These are phyloP conservation scores for Drosophila obscura DNA, from an alignment of 1,140 invertebrate genomes.

Conservation along the genomic window DNA sequence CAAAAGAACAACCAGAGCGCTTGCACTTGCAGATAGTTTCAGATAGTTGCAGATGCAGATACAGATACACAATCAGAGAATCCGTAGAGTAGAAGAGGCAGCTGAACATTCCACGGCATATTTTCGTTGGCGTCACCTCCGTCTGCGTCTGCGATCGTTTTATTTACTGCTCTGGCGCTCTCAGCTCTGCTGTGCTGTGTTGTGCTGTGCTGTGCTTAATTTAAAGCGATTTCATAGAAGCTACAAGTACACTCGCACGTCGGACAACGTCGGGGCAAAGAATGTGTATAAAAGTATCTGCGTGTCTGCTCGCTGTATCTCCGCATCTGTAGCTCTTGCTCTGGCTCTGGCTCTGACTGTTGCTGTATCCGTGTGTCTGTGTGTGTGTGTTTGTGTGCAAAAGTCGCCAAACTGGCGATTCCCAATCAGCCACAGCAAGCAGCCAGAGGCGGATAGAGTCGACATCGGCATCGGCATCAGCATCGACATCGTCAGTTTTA, in stretches of 20 bases:
- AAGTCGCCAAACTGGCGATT: constrained; percentile 80
- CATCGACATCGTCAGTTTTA: constrained; percentile 36
- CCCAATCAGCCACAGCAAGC: constrained; percentile 66
- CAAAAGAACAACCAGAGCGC: constrained; percentile 18
- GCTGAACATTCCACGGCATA: constrained; percentile 68
- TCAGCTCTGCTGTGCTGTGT: too few species aligned
- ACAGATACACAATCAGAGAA: constrained; percentile 36
- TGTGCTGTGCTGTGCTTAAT: constrained; percentile 47
- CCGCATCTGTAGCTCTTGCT: constrained; percentile 4
- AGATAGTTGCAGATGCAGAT: constrained; percentile 18
- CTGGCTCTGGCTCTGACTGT: neutral
- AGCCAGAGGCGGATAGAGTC: constrained; percentile 10
- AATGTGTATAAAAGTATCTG: constrained; percentile 68
- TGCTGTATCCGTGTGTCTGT: constrained; percentile 13
- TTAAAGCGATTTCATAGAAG: constrained; percentile 75
- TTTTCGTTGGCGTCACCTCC: constrained; percentile 72
- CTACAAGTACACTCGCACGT: constrained; percentile 44
- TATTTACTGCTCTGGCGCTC: constrained; percentile 41
- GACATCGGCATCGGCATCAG: constrained; percentile 46
- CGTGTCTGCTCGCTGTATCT: constrained; percentile 26
- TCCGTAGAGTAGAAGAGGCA: constrained; percentile 4
- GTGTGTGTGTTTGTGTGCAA: constrained; percentile 35
- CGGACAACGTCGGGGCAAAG: constrained; percentile 59
- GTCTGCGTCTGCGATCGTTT: constrained; percentile 63
- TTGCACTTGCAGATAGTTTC: constrained; percentile 20